Base-by-base conservation (phyloP, 2,797 vertebrate species). In the Myotis myotis region DNA sequence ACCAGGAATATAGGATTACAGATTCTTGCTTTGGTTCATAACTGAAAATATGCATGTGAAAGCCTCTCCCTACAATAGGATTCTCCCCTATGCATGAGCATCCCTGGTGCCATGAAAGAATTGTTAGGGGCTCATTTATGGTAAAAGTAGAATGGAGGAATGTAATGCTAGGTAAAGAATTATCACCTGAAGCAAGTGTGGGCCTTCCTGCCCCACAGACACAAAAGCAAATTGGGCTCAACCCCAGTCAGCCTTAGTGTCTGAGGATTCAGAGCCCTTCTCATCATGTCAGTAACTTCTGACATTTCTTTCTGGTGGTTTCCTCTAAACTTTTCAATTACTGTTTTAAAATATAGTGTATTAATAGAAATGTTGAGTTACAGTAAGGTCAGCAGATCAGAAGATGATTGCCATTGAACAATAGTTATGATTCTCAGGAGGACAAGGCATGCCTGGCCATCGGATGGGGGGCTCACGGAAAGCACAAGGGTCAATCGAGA, bases 401-500 rank as follows among this genome's bases (percentile, higher is more conserved):
- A 64, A 68, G 28, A 15, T 17, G 38, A 38, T 83, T 90, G 72
- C 41, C 36, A 47, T 5, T 72, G 38, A 25, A 44, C 78, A 78
- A 55, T 2, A 33, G 6, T 44, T 89, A 30, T 2, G 36, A 44
- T 44, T 49, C 38, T 66, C 8, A 10, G 62, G 51, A 76, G 60
- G 28, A 47, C 15, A 4, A 51, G 38, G 38, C 28, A 20, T 4
- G 6, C 22, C 16, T 13, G 15, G 6, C 22, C 12, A 19, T 36
- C 12, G 7, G 16, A 20, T 47, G 28, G 12, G 15, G 11, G 33
- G 19, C 0, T 0, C 10, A 10, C 0, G 4, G 5, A 10, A 55
- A 78, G 30, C 36, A 30, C 0, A 0, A 3, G 28, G 8, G 57
- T 80, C 55, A 8, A 13, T 33, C 25, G 8, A 8, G 66, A 44